phyloP scores from a whole-genome alignment of 2,888 invertebrate species.

The Drosophila mimica region DNA sequence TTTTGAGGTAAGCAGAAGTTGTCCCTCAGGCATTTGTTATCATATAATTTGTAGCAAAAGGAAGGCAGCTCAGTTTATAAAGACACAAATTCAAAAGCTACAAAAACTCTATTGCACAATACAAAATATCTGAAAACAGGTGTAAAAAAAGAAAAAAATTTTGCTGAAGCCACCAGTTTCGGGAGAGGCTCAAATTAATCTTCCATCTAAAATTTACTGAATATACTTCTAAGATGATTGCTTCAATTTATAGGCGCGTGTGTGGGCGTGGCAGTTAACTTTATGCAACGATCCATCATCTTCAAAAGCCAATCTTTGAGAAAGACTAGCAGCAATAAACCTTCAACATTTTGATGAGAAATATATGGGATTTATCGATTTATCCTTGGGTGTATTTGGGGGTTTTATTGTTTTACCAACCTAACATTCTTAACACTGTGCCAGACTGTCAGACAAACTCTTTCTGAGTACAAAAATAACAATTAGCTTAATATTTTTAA shows the following conservation, averaged over 20 bases:
- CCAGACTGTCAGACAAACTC: not conserved
- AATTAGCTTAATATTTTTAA: not conserved
- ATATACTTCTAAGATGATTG: not conserved
- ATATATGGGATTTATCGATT: not conserved
- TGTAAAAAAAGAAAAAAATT: not conserved
- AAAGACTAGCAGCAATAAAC: not conserved
- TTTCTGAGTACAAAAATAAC: not conserved
- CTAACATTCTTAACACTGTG: not conserved
- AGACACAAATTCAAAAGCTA: not conserved
- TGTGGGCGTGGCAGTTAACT: not conserved
- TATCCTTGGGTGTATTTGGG: not conserved
- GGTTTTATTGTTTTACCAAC: not conserved
- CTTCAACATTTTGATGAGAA: not conserved
- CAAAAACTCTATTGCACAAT: not conserved
- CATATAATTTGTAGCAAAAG: not conserved
- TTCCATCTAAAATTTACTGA: not conserved
- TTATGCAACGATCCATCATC: not conserved
- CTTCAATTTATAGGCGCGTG: not conserved
- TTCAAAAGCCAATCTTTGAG: not conserved
- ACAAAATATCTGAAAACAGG: not conserved
- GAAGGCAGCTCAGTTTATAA: not conserved
- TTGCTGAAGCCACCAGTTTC: not conserved
- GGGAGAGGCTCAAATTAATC: not conserved
- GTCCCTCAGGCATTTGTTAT: not conserved
- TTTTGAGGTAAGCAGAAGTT: not conserved